phyloP scores from a whole-genome alignment of 2,888 invertebrate genomes.

The Nipponacmea schrenckii region DNA sequence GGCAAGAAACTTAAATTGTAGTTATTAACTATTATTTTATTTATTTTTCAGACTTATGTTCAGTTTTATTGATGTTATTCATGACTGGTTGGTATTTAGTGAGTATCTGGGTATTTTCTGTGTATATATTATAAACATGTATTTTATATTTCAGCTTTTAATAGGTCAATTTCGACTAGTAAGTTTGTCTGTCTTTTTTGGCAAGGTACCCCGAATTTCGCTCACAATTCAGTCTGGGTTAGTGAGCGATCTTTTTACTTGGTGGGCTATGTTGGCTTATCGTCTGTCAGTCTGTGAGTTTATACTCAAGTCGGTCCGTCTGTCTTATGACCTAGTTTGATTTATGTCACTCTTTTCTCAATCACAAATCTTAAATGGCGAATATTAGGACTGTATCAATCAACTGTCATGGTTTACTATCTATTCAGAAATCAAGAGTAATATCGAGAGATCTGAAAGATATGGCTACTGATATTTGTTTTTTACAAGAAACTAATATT shows the following conservation, averaged over 20 bases:
- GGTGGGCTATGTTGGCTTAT: not conserved
- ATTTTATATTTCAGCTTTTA: no score
- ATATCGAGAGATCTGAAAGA: not conserved
- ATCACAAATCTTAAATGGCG: not conserved
- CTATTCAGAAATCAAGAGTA: not conserved
- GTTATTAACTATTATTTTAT: no score
- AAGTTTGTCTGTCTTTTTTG: not conserved
- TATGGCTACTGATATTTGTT: not conserved
- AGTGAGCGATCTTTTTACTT: not conserved
- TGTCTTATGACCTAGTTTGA: not conserved
- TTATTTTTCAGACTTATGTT: no score
- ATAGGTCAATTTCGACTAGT: no score
- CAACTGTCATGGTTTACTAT: not conserved
- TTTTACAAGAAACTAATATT: conserved; percentile 3
- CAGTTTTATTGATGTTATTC: no score
- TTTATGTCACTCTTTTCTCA: not conserved
- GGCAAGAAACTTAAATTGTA: no score
- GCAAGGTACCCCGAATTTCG: not conserved
- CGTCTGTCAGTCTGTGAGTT: not conserved
- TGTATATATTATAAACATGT: no score
- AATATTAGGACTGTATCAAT: not conserved
- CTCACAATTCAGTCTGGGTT: not conserved
- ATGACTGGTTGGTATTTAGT: no score
- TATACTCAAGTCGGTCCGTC: not conserved
- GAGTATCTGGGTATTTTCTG: no score